Conservation (phyloP, 2,888 invertebrate species). For the Rotaria socialis region DNA sequence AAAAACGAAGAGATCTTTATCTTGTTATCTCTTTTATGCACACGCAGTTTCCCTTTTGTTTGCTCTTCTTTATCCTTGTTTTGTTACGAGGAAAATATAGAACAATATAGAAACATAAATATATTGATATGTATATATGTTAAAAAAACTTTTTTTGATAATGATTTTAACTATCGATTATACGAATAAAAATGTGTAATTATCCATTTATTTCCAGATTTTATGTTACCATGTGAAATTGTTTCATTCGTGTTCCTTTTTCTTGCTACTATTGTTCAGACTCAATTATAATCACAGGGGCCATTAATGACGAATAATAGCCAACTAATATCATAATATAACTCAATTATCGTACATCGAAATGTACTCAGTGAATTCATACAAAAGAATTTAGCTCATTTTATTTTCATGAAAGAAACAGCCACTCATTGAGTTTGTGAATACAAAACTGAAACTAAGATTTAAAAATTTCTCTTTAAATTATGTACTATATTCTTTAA, state of each 20-base stretch:
- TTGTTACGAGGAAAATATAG: background rate
- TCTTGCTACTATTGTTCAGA: no score
- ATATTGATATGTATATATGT: background rate
- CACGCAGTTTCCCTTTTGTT: background rate
- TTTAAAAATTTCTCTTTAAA: background rate
- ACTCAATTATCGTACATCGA: background rate
- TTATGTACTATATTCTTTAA: background rate
- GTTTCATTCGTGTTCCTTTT: no score
- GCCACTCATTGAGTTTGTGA: background rate
- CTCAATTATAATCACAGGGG: no score
- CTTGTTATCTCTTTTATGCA: background rate
- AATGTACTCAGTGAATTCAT: background rate
- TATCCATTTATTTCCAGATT: background rate
- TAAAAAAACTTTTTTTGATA: background rate
- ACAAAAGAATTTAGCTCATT: background rate
- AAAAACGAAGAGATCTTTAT: constrained; percentile 1
- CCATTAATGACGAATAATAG: no score
- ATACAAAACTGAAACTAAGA: background rate
- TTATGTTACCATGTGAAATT: no score
- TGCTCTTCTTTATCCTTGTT: background rate
- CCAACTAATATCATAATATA: no score
- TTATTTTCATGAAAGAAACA: background rate
- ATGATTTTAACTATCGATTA: background rate
- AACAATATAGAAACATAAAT: background rate
- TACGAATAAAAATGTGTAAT: background rate